Conservation (phyloP, 2,113 vertebrate species). For the Lampris incognitus region DNA sequence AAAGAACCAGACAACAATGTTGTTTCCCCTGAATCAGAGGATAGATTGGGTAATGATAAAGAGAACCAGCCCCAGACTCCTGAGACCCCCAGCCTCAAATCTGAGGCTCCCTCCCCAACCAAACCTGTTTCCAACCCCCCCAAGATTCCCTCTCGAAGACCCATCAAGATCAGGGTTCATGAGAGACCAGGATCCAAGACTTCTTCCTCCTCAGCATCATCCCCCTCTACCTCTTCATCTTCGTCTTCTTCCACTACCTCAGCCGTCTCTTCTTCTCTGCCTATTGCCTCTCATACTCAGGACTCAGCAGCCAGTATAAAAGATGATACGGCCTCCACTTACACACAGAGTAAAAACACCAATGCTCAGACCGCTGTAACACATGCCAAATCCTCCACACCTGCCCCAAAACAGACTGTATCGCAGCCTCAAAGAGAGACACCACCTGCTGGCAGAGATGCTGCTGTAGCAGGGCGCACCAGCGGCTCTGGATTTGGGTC, state of each 20-base stretch:
- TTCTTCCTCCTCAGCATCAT: constrained; percentile 12
- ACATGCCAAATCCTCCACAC: constrained; percentile 56
- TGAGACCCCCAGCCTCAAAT: constrained; percentile 58
- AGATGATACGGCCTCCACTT: constrained; percentile 33
- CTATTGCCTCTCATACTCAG: constrained; percentile 51
- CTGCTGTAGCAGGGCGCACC: constrained; percentile 48
- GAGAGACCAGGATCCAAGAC: constrained; percentile 55
- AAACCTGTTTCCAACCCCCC: constrained; percentile 31
- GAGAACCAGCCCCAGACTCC: constrained; percentile 33
- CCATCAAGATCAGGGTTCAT: constrained; percentile 70
- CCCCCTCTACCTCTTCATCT: constrained; percentile 41
- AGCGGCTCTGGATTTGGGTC: constrained; percentile 49
- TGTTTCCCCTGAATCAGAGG: constrained; percentile 54
- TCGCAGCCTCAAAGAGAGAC: constrained; percentile 44
- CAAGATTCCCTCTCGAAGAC: constrained; percentile 47
- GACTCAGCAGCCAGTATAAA: constrained; percentile 69
- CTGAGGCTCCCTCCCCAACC: constrained; percentile 58
- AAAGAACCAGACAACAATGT: constrained; percentile 66
- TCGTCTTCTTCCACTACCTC: constrained; percentile 43
- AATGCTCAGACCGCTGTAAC: constrained; percentile 39
- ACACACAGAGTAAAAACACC: constrained; percentile 60
- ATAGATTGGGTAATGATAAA: constrained; percentile 39
- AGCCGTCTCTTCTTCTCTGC: constrained; percentile 25
- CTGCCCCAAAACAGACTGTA: constrained; percentile 44
- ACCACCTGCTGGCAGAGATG: constrained; percentile 40